Evolutionary conservation across 1,140 invertebrate species (phyloP), one percentile per base, ranked within the genome.

Genomic region (Idris sp.): DNA sequence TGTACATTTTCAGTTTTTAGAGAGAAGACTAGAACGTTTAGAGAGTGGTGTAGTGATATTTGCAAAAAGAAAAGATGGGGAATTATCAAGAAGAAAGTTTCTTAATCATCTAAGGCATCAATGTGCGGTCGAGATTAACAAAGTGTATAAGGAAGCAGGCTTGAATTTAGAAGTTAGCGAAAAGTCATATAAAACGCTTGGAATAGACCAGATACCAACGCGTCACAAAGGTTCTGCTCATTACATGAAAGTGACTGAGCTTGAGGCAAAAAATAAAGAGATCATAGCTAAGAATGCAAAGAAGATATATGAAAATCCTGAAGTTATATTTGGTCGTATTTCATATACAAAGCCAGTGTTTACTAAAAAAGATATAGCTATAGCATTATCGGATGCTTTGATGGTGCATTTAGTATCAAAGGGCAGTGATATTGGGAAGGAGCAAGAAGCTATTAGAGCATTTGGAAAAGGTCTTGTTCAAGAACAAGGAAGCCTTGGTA

Each of bases 171-270:
- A 9, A 13, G 14, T 36, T 2, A 36, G 10, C 15, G 33, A 10
- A 14, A 36, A 36, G 33, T 36, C 33, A 36, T 36, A 36, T 36
- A 36, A 36, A 9, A 15, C 33, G 10, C 33, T 36, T 36, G 33
- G 33, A 4, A 36, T 36, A 36, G 33, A 36, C 4, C 33, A 36
- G 15, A 10, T 9, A 10, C 33, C 33, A 10, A 36, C 33, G 2
- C 5, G 10, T 4, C 33, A 36, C 9, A 11, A 10, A 13, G 33
- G 33, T 4, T 2, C 10, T 11, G 10, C 33, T 11, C 33, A 36
- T 36, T 10, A 36, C 10, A 36, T 36, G 33, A 4, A 36, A 36
- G 33, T 2, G 4, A 36, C 33, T 13, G 33, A 36, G 14, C 13
- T 36, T 14, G 33, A 36, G 10, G 33, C 33, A 36, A 14, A 15